Evolutionary conservation across 2,888 invertebrate species (phyloP).

Genomic region (Melanchra persicariae): DNA sequence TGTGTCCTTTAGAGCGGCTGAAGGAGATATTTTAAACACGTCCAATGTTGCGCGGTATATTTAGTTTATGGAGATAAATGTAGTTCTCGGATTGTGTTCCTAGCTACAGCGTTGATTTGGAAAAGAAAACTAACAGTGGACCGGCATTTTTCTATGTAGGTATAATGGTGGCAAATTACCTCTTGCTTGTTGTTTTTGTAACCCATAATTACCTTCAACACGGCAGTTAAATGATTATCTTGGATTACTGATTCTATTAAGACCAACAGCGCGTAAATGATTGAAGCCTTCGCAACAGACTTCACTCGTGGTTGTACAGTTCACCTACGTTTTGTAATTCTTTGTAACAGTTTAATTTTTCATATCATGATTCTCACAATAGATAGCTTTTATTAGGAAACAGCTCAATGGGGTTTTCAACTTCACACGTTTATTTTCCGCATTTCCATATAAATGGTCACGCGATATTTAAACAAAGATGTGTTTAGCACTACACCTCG

Average conservation of each 20-base stretch:
- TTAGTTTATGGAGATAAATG: constrained; percentile 79
- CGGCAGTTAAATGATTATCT: constrained; percentile 52
- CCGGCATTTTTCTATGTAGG: constrained; percentile 28
- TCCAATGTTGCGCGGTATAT: constrained; percentile 74
- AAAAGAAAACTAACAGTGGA: constrained; percentile 41
- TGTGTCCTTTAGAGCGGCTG: constrained; percentile 76
- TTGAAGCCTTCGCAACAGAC: constrained; percentile 65
- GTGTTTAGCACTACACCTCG: background rate
- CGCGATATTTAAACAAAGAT: background rate
- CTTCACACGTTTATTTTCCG: constrained; percentile 48
- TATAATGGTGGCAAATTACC: constrained; percentile 35
- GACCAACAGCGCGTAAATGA: constrained; percentile 71
- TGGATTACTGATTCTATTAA: constrained; percentile 60
- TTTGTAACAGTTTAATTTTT: constrained; percentile 43
- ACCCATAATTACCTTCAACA: constrained; percentile 46
- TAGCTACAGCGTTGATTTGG: constrained; percentile 45
- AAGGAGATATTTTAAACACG: constrained; percentile 77
- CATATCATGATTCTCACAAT: constrained; percentile 37
- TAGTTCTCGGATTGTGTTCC: constrained; percentile 64
- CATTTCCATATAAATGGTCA: constrained; percentile 31
- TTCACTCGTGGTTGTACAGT: constrained; percentile 52
- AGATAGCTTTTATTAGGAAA: constrained; percentile 38
- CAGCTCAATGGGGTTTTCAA: constrained; percentile 34
- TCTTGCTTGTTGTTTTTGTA: constrained; percentile 42
- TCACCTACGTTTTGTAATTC: constrained; percentile 61